phyloP scores from a whole-genome alignment of 53 echinoderm and acorn worm species.

The Temnopleurus reevesii region DNA sequence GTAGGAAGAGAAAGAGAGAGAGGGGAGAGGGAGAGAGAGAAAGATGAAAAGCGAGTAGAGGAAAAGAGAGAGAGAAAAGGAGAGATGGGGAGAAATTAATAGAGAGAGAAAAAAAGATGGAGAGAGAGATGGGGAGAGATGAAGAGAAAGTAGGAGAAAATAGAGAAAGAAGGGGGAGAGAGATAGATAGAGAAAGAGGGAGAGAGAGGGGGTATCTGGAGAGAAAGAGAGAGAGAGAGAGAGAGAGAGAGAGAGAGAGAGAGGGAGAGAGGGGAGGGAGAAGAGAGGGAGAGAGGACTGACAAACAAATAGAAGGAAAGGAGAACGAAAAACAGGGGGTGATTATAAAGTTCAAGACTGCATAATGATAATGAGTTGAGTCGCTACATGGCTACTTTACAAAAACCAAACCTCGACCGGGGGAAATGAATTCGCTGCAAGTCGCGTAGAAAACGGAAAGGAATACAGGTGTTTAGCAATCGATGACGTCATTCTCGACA shows the following conservation, averaged over 20 bases:
- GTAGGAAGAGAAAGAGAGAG: no score
- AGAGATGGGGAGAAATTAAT: no score
- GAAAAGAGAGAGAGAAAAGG: no score
- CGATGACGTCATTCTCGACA: constrained; percentile 41
- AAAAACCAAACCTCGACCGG: neutral
- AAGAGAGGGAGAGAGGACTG: neutral
- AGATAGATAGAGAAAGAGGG: no score
- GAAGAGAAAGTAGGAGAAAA: no score
- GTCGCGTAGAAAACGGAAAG: constrained; percentile 36
- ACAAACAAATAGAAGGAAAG: neutral
- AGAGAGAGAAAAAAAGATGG: no score
- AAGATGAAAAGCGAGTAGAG: no score
- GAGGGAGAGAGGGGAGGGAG: neutral
- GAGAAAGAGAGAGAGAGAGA: neutral
- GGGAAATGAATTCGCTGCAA: constrained; percentile 51
- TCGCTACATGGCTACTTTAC: neutral
- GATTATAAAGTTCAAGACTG: no score
- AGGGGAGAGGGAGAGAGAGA: no score
- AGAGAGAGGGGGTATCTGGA: neutral
- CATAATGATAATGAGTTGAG: neutral
- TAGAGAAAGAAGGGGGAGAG: no score
- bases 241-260: neutral
- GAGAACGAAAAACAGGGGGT: neutral
- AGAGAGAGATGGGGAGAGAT: no score
- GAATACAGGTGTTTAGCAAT: constrained; percentile 49